These are phyloP conservation scores for Phoronis australis DNA, from an alignment of 2,888 invertebrate genomes.

Conservation along the genomic window DNA sequence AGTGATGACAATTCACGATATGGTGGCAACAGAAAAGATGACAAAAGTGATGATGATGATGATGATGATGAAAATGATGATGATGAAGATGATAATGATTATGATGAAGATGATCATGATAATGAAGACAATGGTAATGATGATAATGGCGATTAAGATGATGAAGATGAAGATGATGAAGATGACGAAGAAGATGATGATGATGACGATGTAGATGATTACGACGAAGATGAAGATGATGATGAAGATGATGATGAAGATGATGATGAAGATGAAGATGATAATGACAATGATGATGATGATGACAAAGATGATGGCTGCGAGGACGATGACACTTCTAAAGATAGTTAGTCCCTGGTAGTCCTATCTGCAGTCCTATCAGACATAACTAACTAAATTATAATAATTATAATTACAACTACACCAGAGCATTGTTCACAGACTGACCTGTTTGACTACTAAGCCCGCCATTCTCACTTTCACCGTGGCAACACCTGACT, in stretches of 20 bases:
- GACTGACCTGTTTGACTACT: too few species aligned
- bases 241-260: slow-evolving; percentile 1
- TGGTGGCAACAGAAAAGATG: background rate
- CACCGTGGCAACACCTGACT: too few species aligned
- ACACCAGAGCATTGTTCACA: too few species aligned
- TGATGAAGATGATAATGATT: background rate
- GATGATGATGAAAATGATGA: background rate
- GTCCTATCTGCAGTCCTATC: too few species aligned
- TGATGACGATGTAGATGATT: background rate
- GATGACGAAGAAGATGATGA: background rate
- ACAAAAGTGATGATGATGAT: background rate
- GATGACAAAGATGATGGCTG: too few species aligned
- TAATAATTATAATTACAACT: too few species aligned
- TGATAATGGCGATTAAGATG: background rate
- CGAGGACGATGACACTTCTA: too few species aligned
- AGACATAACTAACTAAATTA: too few species aligned
- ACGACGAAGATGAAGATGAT: background rate
- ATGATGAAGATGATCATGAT: slow-evolving; percentile 1
- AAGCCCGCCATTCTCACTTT: too few species aligned
- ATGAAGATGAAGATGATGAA: background rate
- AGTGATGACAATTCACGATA: slow-evolving; percentile 34
- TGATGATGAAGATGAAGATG: background rate
- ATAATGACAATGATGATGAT: background rate
- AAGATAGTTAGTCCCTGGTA: too few species aligned
- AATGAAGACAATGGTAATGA: background rate